Base-by-base conservation (phyloP, 2,888 invertebrate genomes). In the Tetranychus piercei region DNA sequence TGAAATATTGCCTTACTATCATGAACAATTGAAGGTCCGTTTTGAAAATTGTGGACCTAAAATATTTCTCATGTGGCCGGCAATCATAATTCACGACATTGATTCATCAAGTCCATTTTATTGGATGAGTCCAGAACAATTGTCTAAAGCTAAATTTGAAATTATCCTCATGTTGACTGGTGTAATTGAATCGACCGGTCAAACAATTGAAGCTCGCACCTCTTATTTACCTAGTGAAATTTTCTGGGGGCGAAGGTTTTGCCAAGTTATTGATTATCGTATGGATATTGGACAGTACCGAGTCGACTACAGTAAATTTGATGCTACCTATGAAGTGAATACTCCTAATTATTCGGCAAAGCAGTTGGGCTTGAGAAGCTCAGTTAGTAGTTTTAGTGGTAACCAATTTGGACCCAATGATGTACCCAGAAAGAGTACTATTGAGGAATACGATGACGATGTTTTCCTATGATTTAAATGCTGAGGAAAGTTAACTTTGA, bases 31-130 rank as follows among this genome's bases (percentile, higher is more conserved):
- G 76, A 83, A 85, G 77, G 81, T 84, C 22, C 84, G 83, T 15
- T 84, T 78, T 44, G 91, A 92, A 80, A 91, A 91, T 80, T 91
- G 90, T 43, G 91, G 92, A 79, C 90, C 92, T 81, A 94, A 95
- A 83, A 88, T 97, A 78, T 94, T 97, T 86, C 92, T 97, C 82
- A 95, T 96, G 79, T 97, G 96, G 96, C 96, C 96, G 15, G 94
- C 93, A 80, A 96, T 92, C 65, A 92, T 96, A 78, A 94, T 93
- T 66, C 97, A 97, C 84, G 92, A 89, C 83, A 97, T 96, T 81
- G 91, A 92, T 82, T 89, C 90, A 78, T 87, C 88, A 78, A 93
- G 92, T 76, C 97, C 95, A 0, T 87, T 96, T 73, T 97, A 92
- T 84, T 89, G 89, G 81, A 87, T 95, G 80, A 91, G 92, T 0